Evolutionary conservation across 1,140 invertebrate genomes (phyloP).

Genomic region (Pseudobourletiella spinata): DNA sequence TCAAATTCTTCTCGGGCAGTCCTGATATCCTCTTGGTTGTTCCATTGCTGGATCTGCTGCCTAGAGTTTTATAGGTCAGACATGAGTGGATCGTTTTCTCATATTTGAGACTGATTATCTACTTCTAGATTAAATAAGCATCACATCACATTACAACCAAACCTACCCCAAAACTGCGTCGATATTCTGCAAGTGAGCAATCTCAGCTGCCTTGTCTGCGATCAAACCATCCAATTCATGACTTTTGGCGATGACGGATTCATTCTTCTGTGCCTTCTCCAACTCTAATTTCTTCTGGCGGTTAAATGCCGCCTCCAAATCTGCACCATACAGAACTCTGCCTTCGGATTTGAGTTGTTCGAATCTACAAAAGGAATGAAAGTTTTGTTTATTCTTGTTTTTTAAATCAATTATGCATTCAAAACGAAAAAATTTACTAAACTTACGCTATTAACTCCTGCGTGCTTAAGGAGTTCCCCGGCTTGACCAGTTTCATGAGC

Average conservation of each 20-base stretch:
- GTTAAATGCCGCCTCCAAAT: not conserved
- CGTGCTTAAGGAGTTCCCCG: not conserved
- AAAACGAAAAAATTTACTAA: no score
- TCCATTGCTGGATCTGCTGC: no score
- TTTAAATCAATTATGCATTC: not conserved
- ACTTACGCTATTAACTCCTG: not conserved
- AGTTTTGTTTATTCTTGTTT: not conserved
- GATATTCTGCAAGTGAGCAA: not conserved
- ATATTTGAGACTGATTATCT: no score
- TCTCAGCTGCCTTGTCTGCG: not conserved
- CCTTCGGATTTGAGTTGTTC: not conserved
- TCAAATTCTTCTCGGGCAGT: no score
- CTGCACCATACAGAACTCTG: conserved; percentile 3
- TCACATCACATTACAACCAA: no score
- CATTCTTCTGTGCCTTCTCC: not conserved
- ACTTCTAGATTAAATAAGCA: no score
- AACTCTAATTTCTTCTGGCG: not conserved
- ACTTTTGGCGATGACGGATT: not conserved
- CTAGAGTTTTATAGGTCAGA: no score
- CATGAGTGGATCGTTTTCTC: no score
- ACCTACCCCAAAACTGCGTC: not conserved
- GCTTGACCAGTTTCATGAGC: conserved; percentile 21
- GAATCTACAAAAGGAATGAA: not conserved
- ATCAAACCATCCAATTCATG: not conserved
- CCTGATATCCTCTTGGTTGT: no score